A percentile compares a stretch with the other conserved stretches of the same genome.
phyloP scores from a whole-genome alignment of 92 coral and sea anemone species.

The Porites cylindrica region DNA sequence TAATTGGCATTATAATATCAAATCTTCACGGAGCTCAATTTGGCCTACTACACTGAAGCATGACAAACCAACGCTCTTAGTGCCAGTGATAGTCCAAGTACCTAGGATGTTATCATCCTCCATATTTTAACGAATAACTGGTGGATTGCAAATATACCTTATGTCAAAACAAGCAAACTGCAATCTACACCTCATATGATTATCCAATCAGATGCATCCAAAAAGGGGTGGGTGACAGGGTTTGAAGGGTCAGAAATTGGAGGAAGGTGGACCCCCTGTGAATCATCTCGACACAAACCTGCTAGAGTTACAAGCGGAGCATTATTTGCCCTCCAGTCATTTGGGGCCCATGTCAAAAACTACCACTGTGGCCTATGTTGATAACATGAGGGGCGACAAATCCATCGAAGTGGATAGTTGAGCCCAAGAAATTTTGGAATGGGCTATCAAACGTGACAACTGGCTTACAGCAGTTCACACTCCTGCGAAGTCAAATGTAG shows the following conservation, averaged over 20 bases:
- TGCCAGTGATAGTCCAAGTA: too few species aligned
- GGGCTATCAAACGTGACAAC: constrained; percentile 34
- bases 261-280: constrained; percentile 8
- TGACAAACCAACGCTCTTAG: too few species aligned
- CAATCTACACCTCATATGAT: not conserved
- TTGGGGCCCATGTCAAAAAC: not conserved
- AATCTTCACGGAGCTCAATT: too few species aligned
- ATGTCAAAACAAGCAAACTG: not conserved
- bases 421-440: constrained; percentile 54
- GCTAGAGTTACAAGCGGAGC: not conserved
- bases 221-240: not conserved
- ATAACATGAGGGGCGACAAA: constrained; percentile 47
- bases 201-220: not conserved
- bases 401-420: constrained; percentile 20
- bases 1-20: too few species aligned
- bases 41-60: too few species aligned
- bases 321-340: not conserved
- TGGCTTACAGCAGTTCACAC: constrained; percentile 62
- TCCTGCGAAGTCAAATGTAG: constrained; percentile 50
- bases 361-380: constrained; percentile 50
- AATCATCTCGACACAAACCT: not conserved
- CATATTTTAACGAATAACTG: not conserved
- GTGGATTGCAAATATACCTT: not conserved
- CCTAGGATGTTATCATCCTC: not conserved
- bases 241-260: not conserved